A percentile compares a stretch with the other conserved stretches of the same genome.
These are phyloP conservation scores for Poeciliopsis paucimaculata DNA, from an alignment of 2,797 vertebrate species.

Conservation along the genomic window DNA sequence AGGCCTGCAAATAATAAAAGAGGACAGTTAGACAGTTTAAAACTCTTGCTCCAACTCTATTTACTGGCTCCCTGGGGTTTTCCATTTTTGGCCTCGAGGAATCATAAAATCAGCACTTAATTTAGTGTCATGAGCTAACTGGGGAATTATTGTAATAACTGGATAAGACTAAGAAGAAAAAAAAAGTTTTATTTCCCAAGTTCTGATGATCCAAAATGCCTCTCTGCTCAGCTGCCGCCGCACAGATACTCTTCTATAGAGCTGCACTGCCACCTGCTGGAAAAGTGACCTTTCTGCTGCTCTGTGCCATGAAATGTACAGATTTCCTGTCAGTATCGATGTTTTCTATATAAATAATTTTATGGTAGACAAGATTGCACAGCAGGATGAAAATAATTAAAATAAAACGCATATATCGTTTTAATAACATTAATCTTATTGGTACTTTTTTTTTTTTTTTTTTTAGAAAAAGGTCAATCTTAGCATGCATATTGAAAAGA, in stretches of 20 bases:
- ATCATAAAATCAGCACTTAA: not conserved
- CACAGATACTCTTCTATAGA: not conserved
- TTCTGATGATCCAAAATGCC: slow-evolving; percentile 39
- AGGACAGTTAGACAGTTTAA: not conserved
- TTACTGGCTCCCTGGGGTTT: not conserved
- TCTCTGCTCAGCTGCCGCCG: slow-evolving; percentile 8
- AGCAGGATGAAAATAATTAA: not conserved
- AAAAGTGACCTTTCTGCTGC: not conserved
- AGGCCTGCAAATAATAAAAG: not conserved
- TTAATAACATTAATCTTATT: not conserved
- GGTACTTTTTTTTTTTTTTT: no score
- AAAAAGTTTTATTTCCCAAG: slow-evolving; percentile 26
- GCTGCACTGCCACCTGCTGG: slow-evolving; percentile 74
- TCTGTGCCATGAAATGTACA: not conserved
- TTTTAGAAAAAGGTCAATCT: not conserved
- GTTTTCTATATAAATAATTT: not conserved
- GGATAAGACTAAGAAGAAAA: slow-evolving; percentile 32
- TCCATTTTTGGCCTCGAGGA: not conserved
- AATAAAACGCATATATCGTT: not conserved
- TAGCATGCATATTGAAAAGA: not conserved
- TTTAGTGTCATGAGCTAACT: not conserved
- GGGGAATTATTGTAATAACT: not conserved
- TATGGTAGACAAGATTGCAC: not conserved
- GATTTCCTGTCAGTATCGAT: not conserved
- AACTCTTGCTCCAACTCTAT: not conserved